Percentiles rank a stretch among this genome's conserved stretches.
Evolutionary conservation across 2,888 invertebrate genomes (phyloP).

Genomic region (Aproaerema taeniolella): DNA sequence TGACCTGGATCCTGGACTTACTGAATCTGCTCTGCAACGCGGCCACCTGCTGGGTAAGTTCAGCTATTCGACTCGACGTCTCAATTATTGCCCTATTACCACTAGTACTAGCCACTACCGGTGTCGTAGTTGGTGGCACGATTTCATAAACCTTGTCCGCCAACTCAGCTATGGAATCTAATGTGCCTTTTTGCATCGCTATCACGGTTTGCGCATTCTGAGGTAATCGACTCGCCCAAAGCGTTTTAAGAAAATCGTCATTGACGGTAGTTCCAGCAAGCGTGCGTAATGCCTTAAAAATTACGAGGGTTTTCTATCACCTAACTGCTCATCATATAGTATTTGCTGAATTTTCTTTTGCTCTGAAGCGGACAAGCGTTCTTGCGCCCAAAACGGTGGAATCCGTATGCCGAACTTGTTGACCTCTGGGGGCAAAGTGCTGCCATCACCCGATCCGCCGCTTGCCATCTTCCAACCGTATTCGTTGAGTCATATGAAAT

Average conservation of each 20-base stretch:
- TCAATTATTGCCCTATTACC: not conserved
- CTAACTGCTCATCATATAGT: not conserved
- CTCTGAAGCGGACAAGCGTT: not conserved
- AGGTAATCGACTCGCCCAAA: not conserved
- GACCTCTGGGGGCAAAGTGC: not conserved
- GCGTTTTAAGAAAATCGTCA: not conserved
- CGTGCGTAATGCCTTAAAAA: not conserved
- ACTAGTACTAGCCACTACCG: not conserved
- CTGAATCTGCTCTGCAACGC: not conserved
- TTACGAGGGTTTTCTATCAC: not conserved
- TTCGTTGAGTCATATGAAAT: too few species aligned
- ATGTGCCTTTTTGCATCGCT: not conserved
- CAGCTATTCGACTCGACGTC: not conserved
- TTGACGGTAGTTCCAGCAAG: not conserved
- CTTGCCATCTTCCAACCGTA: not conserved
- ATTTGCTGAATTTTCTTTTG: not conserved
- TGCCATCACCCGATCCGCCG: not conserved
- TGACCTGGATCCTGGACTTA: not conserved
- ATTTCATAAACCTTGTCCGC: constrained; percentile 6
- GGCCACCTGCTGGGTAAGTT: not conserved
- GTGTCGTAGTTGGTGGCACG: not conserved
- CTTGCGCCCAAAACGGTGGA: not conserved
- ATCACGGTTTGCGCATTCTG: not conserved
- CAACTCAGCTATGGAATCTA: not conserved
- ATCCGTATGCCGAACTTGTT: not conserved